Evolutionary conservation across 2,888 invertebrate genomes (phyloP).

Genomic region (Epinotia bilunana): DNA sequence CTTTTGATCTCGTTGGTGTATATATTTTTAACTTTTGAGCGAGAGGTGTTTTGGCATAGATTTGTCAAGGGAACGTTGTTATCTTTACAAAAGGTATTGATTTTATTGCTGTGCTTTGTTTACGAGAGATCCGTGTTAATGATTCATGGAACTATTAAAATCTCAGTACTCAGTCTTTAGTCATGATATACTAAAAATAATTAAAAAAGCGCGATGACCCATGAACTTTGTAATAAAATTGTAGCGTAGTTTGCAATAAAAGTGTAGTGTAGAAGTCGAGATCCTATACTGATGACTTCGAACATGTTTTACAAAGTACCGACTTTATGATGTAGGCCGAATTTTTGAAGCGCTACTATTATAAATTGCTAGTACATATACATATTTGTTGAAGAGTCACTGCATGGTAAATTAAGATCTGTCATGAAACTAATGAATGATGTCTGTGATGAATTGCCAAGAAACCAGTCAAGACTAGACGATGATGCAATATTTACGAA

Average conservation of each 20-base stretch:
- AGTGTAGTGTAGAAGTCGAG: too few relatives aligned
- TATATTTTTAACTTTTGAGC: constrained; percentile 36
- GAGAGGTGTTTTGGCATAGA: background rate
- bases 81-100: constrained; percentile 14
- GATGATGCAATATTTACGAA: background rate
- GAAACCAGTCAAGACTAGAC: background rate
- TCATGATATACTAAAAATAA: background rate
- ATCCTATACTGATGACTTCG: too few relatives aligned
- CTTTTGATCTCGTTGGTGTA: constrained; percentile 43
- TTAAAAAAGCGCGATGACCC: background rate
- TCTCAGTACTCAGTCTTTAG: background rate
- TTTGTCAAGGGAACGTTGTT: background rate
- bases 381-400: background rate
- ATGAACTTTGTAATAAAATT: too few relatives aligned
- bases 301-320: too few relatives aligned
- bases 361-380: background rate
- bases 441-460: background rate
- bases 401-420: background rate
- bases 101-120: background rate
- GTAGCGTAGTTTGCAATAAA: too few relatives aligned
- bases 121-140: background rate
- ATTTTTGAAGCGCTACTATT: too few relatives aligned
- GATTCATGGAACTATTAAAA: constrained; percentile 3
- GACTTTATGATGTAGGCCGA: too few relatives aligned
- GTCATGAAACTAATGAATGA: background rate